Base-by-base conservation (phyloP, 2,888 invertebrate species). In the Allacma fusca region DNA sequence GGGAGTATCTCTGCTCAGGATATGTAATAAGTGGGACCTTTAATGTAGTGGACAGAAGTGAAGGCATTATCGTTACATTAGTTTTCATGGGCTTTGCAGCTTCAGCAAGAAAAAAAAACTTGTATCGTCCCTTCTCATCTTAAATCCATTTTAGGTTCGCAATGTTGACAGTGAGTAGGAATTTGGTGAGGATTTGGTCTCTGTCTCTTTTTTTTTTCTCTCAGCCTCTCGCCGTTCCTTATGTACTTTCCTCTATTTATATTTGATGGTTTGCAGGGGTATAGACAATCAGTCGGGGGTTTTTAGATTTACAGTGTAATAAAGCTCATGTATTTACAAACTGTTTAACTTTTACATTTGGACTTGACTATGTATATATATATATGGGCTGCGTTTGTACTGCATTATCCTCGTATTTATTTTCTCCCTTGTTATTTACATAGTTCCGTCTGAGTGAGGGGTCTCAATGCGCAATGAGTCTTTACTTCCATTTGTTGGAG, bases 31-130 rank as follows among this genome's bases (percentile, higher is more conserved):
- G n/a, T 50, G n/a, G 50, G 50, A 50, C 2, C 16, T 19, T n/a
- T 50, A n/a, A 50, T 50, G 50, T 50, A 50, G 50, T 50, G 50
- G 50, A 50, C 50, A 16, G 50, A 50, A 50, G 50, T 5, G 50
- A 9, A 50, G n/a, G 19, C 50, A 50, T n/a, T 50, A n/a, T 50
- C 50, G n/a, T 50, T 50, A 50, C 50, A 50, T 50, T 50, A 50
- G 50, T 50, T 50, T 50, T 50, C 50, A 50, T 50, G 50, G 50
- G 50, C 50, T 50, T 50, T 50, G 5, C 50, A 12, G 50, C 16
- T n/a, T 5, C 19, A 16, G 50, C 5, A 50, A n/a, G 16, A 50
- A 16, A 50, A 50, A 50, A 34, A 9, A 9, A 34, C 34, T 50
- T 50, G 19, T 50, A 50, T 13, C 50, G n/a, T 50, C 50, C 34